Evolutionary conservation across 2,797 vertebrate genomes (phyloP), one percentile per base, ranked within the genome.

Genomic region (Gymnothorax reevesii): DNA sequence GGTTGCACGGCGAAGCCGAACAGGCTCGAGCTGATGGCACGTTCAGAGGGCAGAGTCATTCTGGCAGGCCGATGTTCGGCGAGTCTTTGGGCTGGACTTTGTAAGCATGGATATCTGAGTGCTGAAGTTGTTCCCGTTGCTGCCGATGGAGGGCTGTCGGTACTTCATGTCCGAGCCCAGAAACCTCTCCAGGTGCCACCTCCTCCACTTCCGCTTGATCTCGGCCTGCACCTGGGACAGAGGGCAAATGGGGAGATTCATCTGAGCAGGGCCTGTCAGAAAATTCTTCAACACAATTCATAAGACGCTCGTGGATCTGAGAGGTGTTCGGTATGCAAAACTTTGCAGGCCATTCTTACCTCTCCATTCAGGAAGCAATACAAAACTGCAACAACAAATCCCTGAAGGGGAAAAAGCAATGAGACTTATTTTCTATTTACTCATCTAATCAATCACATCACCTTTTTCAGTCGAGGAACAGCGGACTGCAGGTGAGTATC

Each of bases 91-190:
- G 87, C 98, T 99, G 95, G 95, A 97, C 15, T 97, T 97, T 0
- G 98, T 97, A 92, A 99, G 87, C 97, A 99, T 97, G 91, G 97
- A 98, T 91, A 99, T 98, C 95, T 99, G 98, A 0, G 98, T 99
- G 96, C 96, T 98, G 94, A 97, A 98, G 91, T 98, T 99, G 94
- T 96, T 97, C 86, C 97, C 97, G 0, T 96, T 99, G 95, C 97
- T 98, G 92, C 97, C 96, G 55, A 97, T 94, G 0, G 97, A 97
- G 0, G 98, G 97, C 82, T 98, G 97, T 87, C 98, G 98, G 89
- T 98, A 98, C 91, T 99, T 98, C 93, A 96, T 94, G 89, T 96
- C 96, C 0, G 96, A 95, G 88, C 96, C 95, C 92, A 98, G 94
- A 90, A 98, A 95, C 90, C 97, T 92, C 91, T 99, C 97, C 80